Evolutionary conservation across 1,140 invertebrate genomes (phyloP).

Genomic region (Myzus persicae): DNA sequence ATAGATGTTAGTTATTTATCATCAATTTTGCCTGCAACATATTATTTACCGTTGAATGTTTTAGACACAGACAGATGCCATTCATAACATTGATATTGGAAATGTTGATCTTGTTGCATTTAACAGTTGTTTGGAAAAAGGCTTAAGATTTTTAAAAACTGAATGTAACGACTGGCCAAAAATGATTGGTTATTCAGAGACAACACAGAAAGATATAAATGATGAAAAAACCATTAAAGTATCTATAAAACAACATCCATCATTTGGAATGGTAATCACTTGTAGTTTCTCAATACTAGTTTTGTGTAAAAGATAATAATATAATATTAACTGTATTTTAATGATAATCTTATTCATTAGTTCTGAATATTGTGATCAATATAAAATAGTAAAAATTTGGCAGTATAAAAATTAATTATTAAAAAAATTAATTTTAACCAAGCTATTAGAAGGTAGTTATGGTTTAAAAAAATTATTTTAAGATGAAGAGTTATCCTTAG

Average conservation of each 20-base stretch:
- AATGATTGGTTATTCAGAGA: neutral
- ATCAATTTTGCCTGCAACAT: neutral
- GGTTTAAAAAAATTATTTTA: too few species aligned
- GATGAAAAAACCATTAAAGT: neutral
- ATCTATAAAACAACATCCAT: neutral
- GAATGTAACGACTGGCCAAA: neutral
- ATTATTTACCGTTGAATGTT: neutral
- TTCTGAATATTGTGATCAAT: neutral
- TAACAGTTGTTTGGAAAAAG: slow-evolving; percentile 10
- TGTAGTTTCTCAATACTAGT: neutral
- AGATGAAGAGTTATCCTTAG: neutral
- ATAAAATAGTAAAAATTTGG: too few species aligned
- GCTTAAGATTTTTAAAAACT: neutral
- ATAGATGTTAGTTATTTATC: neutral
- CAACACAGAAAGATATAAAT: neutral
- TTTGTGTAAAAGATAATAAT: neutral
- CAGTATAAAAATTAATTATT: too few species aligned
- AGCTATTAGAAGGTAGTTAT: too few species aligned
- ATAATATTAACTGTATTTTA: neutral
- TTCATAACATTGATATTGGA: neutral
- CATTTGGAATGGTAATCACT: slow-evolving; percentile 18
- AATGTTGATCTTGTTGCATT: slow-evolving; percentile 25
- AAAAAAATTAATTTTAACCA: too few species aligned
- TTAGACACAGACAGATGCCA: slow-evolving; percentile 31
- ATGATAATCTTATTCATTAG: neutral